Evolutionary conservation across 2,888 invertebrate species (phyloP).

Genomic region (Thysanoteuthis rhombus): DNA sequence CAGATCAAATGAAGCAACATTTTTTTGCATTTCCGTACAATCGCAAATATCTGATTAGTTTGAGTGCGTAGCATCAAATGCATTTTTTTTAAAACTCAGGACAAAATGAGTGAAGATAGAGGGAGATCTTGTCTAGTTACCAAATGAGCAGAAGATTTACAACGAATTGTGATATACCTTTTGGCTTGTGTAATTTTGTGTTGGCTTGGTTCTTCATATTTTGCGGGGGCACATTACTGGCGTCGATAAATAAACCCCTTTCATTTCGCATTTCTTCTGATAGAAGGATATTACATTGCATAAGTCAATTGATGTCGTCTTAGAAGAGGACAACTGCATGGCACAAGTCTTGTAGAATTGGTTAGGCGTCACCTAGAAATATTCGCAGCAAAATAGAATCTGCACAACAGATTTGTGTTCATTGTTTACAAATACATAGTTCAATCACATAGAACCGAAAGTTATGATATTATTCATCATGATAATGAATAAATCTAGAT

Average conservation of each 20-base stretch:
- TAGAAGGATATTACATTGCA: constrained; percentile 79
- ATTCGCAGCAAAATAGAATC: not conserved
- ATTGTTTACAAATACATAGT: not conserved
- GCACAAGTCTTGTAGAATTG: constrained; percentile 80
- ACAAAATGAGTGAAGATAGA: too few species aligned
- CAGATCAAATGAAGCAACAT: too few species aligned
- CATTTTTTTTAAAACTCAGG: too few species aligned
- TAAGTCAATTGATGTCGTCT: constrained; percentile 67
- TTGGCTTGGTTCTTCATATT: not conserved
- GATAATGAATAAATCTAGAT: not conserved
- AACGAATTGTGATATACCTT: not conserved
- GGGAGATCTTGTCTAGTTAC: too few species aligned
- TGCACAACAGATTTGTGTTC: not conserved
- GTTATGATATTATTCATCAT: not conserved
- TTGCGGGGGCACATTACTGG: constrained; percentile 75
- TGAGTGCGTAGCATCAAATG: too few species aligned
- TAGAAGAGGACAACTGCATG: constrained; percentile 68
- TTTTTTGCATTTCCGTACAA: too few species aligned
- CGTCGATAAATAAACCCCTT: constrained; percentile 74
- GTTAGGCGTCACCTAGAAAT: constrained; percentile 67
- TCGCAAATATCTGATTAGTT: too few species aligned
- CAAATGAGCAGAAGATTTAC: too few species aligned
- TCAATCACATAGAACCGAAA: too few species aligned
- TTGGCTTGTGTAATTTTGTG: too few species aligned
- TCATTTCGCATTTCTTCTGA: constrained; percentile 75